Conservation (phyloP, 2,797 vertebrate genomes). For the Huso huso region DNA sequence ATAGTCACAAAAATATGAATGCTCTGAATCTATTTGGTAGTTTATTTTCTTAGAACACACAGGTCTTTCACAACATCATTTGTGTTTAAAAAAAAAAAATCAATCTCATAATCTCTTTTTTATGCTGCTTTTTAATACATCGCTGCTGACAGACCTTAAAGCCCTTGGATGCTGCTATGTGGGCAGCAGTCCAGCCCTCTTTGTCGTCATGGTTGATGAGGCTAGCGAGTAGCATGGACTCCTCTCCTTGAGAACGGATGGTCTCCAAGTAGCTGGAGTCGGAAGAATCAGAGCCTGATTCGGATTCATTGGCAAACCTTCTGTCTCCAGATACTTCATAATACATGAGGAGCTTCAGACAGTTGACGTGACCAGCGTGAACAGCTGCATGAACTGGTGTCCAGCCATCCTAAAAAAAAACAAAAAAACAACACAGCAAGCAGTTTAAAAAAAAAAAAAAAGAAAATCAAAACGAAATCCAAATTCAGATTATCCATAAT, state of each 20-base stretch:
- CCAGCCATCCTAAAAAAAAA: constrained; percentile 71
- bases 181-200: constrained; percentile 89
- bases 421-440: constrained; percentile 15
- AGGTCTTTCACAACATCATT: too few relatives aligned
- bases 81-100: too few relatives aligned
- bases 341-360: constrained; percentile 76
- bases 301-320: constrained; percentile 29
- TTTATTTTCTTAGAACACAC: too few relatives aligned
- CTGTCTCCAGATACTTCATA: constrained; percentile 35
- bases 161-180: constrained; percentile 84
- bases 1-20: too few relatives aligned
- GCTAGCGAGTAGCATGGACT: constrained; percentile 55
- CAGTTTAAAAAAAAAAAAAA: too few relatives aligned
- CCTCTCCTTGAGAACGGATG: constrained; percentile 22
- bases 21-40: too few relatives aligned
- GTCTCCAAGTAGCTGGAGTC: constrained; percentile 43
- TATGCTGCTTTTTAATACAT: too few relatives aligned
- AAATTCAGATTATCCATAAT: too few relatives aligned
- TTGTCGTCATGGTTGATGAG: constrained; percentile 78
- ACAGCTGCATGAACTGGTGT: constrained; percentile 78
- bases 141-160: constrained; percentile 70
- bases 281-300: constrained; percentile 26
- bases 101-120: too few relatives aligned
- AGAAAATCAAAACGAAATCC: too few relatives aligned
- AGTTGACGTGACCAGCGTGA: constrained; percentile 71